Conservation (phyloP, 2,888 invertebrate species). For the Parnassius orleans region DNA sequence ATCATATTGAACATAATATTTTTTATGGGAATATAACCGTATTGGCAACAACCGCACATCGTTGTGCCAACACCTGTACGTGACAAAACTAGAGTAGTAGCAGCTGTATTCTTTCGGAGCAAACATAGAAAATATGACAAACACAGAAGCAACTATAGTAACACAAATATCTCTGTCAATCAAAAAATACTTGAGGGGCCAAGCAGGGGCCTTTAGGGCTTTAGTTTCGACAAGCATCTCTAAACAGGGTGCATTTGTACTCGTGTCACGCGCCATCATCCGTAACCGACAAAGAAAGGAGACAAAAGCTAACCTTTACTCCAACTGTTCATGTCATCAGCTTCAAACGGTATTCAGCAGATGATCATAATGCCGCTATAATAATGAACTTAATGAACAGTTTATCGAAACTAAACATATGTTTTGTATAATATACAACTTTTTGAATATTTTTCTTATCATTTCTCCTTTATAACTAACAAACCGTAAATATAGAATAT, state of each 20-base stretch:
- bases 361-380: background rate
- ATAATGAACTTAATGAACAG: background rate
- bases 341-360: background rate
- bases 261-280: slow-evolving; percentile 68
- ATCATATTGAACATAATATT: background rate
- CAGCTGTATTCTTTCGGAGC: slow-evolving; percentile 6
- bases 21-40: slow-evolving; percentile 16
- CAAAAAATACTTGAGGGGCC: slow-evolving; percentile 44
- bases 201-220: slow-evolving; percentile 36
- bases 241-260: slow-evolving; percentile 60
- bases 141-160: slow-evolving; percentile 34
- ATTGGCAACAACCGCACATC: slow-evolving; percentile 19
- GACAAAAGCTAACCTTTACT: slow-evolving; percentile 29
- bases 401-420: too few species aligned
- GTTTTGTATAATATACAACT: too few species aligned
- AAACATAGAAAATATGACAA: slow-evolving; percentile 7
- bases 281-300: slow-evolving; percentile 63
- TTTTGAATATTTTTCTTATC: too few species aligned
- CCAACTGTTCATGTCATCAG: slow-evolving; percentile 20
- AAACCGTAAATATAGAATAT: too few species aligned
- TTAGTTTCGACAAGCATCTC: slow-evolving; percentile 49
- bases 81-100: slow-evolving; percentile 10
- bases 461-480: too few species aligned
- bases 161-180: slow-evolving; percentile 63
- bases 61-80: slow-evolving; percentile 25